Evolutionary conservation across 2,888 invertebrate species (phyloP), one percentile per base, ranked within the genome.

Genomic region (Perizoma flavofasciatum): DNA sequence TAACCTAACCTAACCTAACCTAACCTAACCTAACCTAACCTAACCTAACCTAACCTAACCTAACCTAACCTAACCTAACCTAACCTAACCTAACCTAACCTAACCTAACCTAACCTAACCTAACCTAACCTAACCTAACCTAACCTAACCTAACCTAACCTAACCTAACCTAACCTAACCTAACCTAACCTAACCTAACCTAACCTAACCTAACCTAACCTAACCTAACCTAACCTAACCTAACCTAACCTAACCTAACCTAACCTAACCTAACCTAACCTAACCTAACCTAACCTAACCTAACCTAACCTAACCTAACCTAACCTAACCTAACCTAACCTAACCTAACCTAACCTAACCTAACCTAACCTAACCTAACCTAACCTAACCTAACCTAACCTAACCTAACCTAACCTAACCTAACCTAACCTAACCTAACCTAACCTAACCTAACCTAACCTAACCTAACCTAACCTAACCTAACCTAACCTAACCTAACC

Each of bases 1-100:
- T 40, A 40, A 40, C 40, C 40, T 40, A 40, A 40, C 40, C 40
- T 40, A 40, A 40, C 40, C 40, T 40, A 40, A 40, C 40, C 40
- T 40, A 40, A 40, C 40, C 40, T 40, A 40, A 40, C 40, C 40
- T 40, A 40, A 40, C 40, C 40, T 40, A 40, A 40, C 40, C 40
- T 40, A 40, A 40, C 40, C 40, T 40, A 40, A 40, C 40, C 40
- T 40, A 40, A 40, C 40, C 40, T 40, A 40, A 40, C 40, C 40
- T 40, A 40, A 40, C 40, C 40, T 40, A 40, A 40, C 40, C 40
- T 40, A 40, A 40, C 40, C 40, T 40, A 40, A 40, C 40, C 40
- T 40, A 40, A 40, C 40, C 40, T 40, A 40, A 40, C 40, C 40
- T 40, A 40, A 40, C 40, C 40, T 40, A 40, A 40, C 40, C 40